A percentile compares a stretch with the other conserved stretches of the same genome.
Conservation (phyloP, 2,888 invertebrate species). For the Linnaemya vulpina region DNA sequence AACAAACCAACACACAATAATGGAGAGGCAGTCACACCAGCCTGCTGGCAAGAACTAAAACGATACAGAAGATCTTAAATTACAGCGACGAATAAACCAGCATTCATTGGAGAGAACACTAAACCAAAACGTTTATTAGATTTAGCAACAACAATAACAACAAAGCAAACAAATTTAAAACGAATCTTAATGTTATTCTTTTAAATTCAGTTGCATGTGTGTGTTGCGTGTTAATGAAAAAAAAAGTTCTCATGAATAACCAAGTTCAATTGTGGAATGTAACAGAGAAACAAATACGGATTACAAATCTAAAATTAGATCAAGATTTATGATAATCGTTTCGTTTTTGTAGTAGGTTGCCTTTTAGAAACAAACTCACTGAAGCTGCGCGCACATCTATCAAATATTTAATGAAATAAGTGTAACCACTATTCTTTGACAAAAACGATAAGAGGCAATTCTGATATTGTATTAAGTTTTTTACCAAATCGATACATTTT, state of each 20-base stretch:
- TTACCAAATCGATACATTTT: too few relatives aligned
- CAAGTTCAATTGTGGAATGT: background rate
- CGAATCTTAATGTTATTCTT: background rate
- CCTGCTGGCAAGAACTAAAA: slow-evolving; percentile 25
- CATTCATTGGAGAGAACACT: background rate
- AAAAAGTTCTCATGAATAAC: slow-evolving; percentile 1
- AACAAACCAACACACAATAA: slow-evolving; percentile 44
- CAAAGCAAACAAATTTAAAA: slow-evolving; percentile 27
- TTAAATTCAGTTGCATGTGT: slow-evolving; percentile 5
- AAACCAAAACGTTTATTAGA: background rate
- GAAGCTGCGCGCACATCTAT: too few relatives aligned
- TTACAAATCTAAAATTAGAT: slow-evolving; percentile 16
- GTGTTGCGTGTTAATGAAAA: slow-evolving; percentile 9
- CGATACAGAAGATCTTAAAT: slow-evolving; percentile 45
- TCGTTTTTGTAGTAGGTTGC: too few relatives aligned
- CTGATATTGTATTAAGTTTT: too few relatives aligned
- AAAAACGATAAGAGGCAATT: too few relatives aligned
- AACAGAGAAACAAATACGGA: slow-evolving; percentile 4
- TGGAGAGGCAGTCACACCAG: slow-evolving; percentile 15
- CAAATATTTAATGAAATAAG: too few relatives aligned
- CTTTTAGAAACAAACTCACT: too few relatives aligned
- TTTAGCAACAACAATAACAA: slow-evolving; percentile 27
- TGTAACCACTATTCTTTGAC: too few relatives aligned
- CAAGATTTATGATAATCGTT: slow-evolving; percentile 10
- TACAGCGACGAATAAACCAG: slow-evolving; percentile 14